A percentile compares a stretch with the other conserved stretches of the same genome.
phyloP scores from a whole-genome alignment of 1,140 invertebrate genomes.

The Amyelois transitella region DNA sequence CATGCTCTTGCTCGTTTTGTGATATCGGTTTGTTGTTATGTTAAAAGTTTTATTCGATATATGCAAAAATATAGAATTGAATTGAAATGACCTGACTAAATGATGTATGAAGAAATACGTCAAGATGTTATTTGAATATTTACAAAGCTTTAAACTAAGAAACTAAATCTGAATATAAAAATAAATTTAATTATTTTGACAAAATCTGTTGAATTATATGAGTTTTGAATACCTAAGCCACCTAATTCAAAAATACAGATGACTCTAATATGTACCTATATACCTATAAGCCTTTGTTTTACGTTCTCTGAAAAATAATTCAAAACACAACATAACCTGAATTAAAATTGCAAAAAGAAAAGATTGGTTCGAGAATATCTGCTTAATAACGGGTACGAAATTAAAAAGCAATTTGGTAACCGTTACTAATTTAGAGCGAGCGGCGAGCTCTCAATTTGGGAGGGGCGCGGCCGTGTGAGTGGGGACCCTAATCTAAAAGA shows the following conservation, averaged over 20 bases:
- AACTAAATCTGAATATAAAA: no score
- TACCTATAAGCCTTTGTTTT: no score
- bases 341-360: constrained; percentile 7
- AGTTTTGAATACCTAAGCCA: no score
- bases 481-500: constrained; percentile 63
- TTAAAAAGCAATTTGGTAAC: constrained; percentile 72
- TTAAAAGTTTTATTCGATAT: neutral
- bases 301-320: no score
- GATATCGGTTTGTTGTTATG: neutral
- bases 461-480: constrained; percentile 35
- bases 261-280: no score
- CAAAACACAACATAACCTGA: neutral
- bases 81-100: no score
- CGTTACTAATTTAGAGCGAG: constrained; percentile 65
- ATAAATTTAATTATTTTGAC: no score
- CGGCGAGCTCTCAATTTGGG: constrained; percentile 57
- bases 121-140: no score
- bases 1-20: neutral
- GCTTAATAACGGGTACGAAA: constrained; percentile 55
- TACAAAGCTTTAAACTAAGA: no score
- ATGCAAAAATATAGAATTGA: neutral
- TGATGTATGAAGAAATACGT: no score
- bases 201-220: no score
- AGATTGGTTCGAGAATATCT: constrained; percentile 24
- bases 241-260: no score